Percentiles rank a stretch among this genome's conserved stretches.
Evolutionary conservation across 2,113 vertebrate genomes (phyloP).

Genomic region (Microtus ochrogaster): DNA sequence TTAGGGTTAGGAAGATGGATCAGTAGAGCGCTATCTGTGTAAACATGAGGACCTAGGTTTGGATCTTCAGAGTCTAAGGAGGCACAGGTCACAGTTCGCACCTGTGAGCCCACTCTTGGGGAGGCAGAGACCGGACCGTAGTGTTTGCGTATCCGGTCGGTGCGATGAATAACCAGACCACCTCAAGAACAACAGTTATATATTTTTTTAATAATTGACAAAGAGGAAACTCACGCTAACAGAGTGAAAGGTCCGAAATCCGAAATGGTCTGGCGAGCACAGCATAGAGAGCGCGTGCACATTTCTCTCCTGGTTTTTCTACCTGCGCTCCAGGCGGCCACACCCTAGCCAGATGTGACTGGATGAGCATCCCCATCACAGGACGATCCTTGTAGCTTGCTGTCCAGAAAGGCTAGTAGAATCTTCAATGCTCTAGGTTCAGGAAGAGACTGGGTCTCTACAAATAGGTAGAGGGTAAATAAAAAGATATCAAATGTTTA

Average conservation of each 20-base stretch:
- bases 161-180: no score
- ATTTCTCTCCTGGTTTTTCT: no score
- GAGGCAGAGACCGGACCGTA: not conserved
- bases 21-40: not conserved
- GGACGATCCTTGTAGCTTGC: not conserved
- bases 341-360: no score
- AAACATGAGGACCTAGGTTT: not conserved
- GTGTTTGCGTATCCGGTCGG: no score
- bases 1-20: not conserved
- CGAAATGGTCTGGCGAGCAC: no score
- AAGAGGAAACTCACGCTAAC: no score
- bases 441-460: not conserved
- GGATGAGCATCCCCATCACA: not conserved
- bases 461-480: not conserved
- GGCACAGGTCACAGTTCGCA: not conserved
- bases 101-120: not conserved
- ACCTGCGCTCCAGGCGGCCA: no score
- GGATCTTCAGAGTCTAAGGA: not conserved
- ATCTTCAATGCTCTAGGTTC: no score
- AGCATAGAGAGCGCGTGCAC: no score
- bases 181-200: no score
- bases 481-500: not conserved
- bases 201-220: no score
- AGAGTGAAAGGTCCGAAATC: no score
- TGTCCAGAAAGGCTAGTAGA: not conserved